Evolutionary conservation across 2,113 vertebrate species (phyloP).

Genomic region (Leptodactylus fuscus): DNA sequence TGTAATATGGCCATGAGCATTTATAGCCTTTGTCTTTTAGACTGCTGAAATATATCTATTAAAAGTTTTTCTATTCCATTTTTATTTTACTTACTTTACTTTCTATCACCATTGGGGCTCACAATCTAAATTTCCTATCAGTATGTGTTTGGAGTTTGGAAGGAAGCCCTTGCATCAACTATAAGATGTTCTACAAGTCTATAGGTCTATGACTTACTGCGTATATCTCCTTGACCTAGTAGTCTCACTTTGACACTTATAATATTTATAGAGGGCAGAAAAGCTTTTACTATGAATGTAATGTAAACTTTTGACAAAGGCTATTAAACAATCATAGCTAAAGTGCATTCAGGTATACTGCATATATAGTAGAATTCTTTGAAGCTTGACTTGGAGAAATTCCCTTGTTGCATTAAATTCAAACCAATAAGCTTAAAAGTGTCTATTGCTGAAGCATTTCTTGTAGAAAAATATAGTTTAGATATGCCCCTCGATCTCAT

Average conservation of each 20-base stretch:
- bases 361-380: not conserved
- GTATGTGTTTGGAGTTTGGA: too few species aligned
- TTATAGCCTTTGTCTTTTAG: too few species aligned
- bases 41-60: too few species aligned
- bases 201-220: not conserved
- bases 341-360: conserved; percentile 19
- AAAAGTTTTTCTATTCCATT: too few species aligned
- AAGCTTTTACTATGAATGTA: not conserved
- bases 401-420: conserved; percentile 23
- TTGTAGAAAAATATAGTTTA: not conserved
- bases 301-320: conserved; percentile 38
- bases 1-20: too few species aligned
- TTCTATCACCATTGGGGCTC: too few species aligned
- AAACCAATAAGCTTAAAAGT: conserved; percentile 24
- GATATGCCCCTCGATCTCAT: conserved; percentile 36
- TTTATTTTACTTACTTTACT: too few species aligned
- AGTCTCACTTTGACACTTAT: not conserved
- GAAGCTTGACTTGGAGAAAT: conserved; percentile 15
- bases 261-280: not conserved
- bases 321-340: conserved; percentile 25
- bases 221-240: not conserved
- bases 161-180: too few species aligned
- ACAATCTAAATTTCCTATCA: too few species aligned
- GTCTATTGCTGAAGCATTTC: conserved; percentile 8
- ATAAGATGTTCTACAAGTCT: not conserved